Base-by-base conservation (phyloP, 1,140 invertebrate species). In the Helicoverpa armigera region DNA sequence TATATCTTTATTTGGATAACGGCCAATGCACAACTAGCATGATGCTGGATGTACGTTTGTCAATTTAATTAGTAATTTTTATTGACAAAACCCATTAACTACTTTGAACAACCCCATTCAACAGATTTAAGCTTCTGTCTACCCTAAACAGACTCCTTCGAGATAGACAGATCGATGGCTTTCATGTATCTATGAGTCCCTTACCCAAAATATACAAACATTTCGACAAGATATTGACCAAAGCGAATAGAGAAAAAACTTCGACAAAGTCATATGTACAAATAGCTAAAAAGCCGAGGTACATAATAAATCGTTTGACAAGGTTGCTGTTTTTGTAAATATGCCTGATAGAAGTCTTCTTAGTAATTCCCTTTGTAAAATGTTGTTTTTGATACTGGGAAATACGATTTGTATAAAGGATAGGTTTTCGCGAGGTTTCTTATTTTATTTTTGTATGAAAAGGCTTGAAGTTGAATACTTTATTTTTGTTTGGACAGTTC, bases 331-430 rank as follows among this genome's bases (percentile, higher is more conserved):
- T 60, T 60, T 60, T 29, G 23, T 60, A 13, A 60, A 60, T 13
- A 29, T 29, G 23, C 7, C 18, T 13, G 23, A 58, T 23, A 13
- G 58, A 56, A 16, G 23, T 2, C 58, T 53, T 53, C 58, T 60
- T 60, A 60, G 29, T 18, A 29, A 58, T 58, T 58, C 56, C 16
- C 56, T 58, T 58, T 9, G 56, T 58, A 58, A 58, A 58, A 58
- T 58, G 56, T 58, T 58, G 16, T 58, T 58, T 56, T 58, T 23
- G 4, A 23, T 23, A 18, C 56, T 18, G 16, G 1, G 4, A 29
- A 60, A 29, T 12, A 60, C 23, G 18, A 60, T 60, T 60, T 29
- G 11, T 58, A 43, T 43, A 43, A 43, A 43, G 9, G 56, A 18
- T 18, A 58, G 56, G n/a, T 58, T 18, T 60, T 29, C 58, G 23